A percentile compares a stretch with the other conserved stretches of the same genome.
Conservation (phyloP, 2,113 vertebrate genomes). For the Podarcis cretensis region DNA sequence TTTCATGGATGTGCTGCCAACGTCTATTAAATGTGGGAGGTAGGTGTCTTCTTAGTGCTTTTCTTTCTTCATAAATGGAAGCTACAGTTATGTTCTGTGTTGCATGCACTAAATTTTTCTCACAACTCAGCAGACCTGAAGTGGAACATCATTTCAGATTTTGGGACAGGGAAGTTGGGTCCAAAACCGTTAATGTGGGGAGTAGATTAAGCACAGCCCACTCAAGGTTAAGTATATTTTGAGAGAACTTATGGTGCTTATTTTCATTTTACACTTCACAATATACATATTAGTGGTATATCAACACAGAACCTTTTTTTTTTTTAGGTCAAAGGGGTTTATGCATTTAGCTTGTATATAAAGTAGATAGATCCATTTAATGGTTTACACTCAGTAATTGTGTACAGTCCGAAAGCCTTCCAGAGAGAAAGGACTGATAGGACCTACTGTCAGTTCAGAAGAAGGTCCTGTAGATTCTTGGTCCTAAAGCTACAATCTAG, state of each 20-base stretch:
- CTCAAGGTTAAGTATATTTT: not conserved
- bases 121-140: not conserved
- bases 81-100: not conserved
- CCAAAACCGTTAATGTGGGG: not conserved
- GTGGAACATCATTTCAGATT: not conserved
- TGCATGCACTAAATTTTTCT: not conserved
- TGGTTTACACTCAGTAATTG: not conserved
- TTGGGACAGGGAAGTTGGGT: not conserved
- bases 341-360: too few species aligned
- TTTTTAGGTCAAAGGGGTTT: not conserved
- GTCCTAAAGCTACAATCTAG: not conserved
- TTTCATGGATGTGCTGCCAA: not conserved
- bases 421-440: not conserved
- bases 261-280: slow-evolving; percentile 1
- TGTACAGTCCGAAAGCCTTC: not conserved
- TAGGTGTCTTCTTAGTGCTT: not conserved
- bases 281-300: not conserved
- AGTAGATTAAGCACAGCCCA: not conserved
- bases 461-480: not conserved
- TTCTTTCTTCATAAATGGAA: not conserved
- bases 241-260: not conserved
- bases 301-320: not conserved
- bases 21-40: not conserved
- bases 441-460: not conserved
- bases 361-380: not conserved